Evolutionary conservation across 2,797 vertebrate species (phyloP).

Genomic region (Pteronotus mesoamericanus): DNA sequence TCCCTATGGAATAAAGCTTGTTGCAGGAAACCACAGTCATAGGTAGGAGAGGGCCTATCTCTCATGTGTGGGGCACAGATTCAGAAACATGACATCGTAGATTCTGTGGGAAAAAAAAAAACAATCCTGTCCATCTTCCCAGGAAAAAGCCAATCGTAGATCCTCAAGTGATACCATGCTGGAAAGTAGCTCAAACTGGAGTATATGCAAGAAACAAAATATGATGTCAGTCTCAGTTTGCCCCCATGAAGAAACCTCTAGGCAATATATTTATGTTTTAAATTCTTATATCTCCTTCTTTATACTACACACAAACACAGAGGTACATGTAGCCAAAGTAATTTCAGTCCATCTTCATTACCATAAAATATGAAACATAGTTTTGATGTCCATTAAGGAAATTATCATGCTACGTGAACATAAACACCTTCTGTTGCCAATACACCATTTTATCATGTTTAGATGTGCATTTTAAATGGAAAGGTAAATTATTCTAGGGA

Average conservation of each 20-base stretch:
- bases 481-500: constrained; percentile 70
- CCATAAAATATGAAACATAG: not conserved
- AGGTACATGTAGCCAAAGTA: not conserved
- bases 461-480: constrained; percentile 39
- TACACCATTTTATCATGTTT: not conserved
- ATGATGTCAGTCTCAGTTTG: rapidly evolving
- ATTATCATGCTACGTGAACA: not conserved
- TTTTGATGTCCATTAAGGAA: constrained; percentile 4
- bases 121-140: not conserved
- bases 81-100: not conserved
- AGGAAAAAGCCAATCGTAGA: not conserved
- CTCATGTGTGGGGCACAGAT: no score
- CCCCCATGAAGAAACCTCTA: not conserved
- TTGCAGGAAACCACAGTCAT: not conserved
- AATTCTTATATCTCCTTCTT: not conserved
- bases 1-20: not conserved
- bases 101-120: not conserved
- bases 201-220: not conserved
- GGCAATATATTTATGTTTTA: not conserved
- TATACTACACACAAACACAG: not conserved
- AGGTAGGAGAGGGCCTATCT: not conserved
- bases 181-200: not conserved
- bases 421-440: constrained; percentile 53
- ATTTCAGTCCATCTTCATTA: constrained; percentile 10
- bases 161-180: not conserved